These are phyloP conservation scores for Danaus melanippus DNA, from an alignment of 1,140 invertebrate genomes.

Conservation along the genomic window DNA sequence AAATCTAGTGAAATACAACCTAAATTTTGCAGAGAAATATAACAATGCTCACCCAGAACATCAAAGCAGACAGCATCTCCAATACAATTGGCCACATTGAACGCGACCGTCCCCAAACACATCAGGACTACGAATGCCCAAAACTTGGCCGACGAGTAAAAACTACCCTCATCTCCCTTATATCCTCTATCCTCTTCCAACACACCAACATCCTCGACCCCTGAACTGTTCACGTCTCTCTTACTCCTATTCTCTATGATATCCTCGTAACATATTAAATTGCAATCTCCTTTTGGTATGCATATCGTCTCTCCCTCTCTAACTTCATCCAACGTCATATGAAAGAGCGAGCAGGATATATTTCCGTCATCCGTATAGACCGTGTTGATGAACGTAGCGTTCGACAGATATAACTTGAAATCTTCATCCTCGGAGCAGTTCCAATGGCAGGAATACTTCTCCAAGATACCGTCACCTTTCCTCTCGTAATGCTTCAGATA, in stretches of 20 bases:
- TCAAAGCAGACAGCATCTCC: constrained; percentile 88
- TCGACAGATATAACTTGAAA: constrained; percentile 46
- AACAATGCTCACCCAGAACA: constrained; percentile 76
- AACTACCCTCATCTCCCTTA: constrained; percentile 22
- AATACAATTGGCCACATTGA: constrained; percentile 83
- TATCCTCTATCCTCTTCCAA: constrained; percentile 16
- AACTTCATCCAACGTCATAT: constrained; percentile 41
- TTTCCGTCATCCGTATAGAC: constrained; percentile 39
- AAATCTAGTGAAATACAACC: too few relatives aligned
- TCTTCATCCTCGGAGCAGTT: constrained; percentile 34
- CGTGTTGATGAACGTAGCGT: constrained; percentile 41
- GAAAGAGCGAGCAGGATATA: constrained; percentile 44
- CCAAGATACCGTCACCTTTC: constrained; percentile 20
- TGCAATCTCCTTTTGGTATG: constrained; percentile 36
- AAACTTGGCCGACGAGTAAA: constrained; percentile 75
- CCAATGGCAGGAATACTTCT: constrained; percentile 54
- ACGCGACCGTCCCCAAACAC: constrained; percentile 81
- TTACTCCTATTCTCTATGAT: constrained; percentile 24
- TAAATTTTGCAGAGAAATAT: neutral
- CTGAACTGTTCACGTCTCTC: constrained; percentile 18
- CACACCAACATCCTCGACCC: constrained; percentile 8
- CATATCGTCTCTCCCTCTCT: constrained; percentile 40
- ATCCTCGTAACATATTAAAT: constrained; percentile 49
- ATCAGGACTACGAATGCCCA: constrained; percentile 82
- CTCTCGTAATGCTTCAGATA: constrained; percentile 35